Evolutionary conservation across 2,797 vertebrate genomes (phyloP).

Genomic region (Halcyon smyrnensis): DNA sequence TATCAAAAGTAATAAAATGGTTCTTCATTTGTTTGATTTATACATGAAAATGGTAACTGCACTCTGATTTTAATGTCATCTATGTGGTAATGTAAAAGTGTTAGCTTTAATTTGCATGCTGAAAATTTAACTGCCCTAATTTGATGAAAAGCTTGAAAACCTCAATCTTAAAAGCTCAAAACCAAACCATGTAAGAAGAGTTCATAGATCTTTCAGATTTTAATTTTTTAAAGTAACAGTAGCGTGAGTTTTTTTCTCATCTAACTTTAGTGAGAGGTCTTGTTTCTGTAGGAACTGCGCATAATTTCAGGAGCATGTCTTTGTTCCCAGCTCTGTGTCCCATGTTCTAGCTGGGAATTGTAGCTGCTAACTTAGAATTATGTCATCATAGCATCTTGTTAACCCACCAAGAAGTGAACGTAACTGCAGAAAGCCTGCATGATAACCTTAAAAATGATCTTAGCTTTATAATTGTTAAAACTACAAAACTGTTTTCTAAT

Average conservation of each 20-base stretch:
- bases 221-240: neutral
- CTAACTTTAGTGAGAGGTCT: neutral
- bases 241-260: accelerated
- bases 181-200: neutral
- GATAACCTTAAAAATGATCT: neutral
- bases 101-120: neutral
- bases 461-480: neutral
- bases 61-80: neutral
- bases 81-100: neutral
- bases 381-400: neutral
- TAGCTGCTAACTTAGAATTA: neutral
- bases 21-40: neutral
- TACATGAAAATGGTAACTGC: neutral
- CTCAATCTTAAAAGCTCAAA: neutral
- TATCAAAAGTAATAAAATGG: neutral
- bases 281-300: neutral
- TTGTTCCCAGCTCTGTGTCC: neutral
- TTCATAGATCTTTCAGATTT: neutral
- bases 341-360: neutral
- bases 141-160: neutral
- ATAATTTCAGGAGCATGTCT: neutral
- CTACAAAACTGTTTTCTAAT: neutral
- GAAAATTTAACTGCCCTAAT: neutral
- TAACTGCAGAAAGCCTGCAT: neutral
- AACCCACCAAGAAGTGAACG: neutral